Base-by-base conservation (phyloP, 2,888 invertebrate species). In the Poecilobothrus nobilitatus region DNA sequence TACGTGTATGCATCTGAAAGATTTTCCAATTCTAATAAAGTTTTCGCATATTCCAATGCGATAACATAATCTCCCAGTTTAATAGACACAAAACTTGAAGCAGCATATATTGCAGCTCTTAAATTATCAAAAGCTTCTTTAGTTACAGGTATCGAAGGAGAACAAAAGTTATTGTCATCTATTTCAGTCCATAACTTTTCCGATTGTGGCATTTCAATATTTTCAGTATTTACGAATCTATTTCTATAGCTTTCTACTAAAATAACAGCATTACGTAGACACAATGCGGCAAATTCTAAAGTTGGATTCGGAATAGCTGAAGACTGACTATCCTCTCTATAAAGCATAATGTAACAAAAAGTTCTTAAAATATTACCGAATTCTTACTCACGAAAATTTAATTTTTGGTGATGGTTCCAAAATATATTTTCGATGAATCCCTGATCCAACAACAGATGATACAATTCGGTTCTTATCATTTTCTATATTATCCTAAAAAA, bases 281-380 rank as follows among this genome's bases (percentile, higher is more conserved):
- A 96, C 34, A 95, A 82, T 0, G 90, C 89, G 5, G 93, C 95
- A 84, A 96, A 97, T 83, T 95, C 94, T 74, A 97, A 81, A 9
- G 92, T 93, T 8, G 94, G 87, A 67, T 91, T 90, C 21, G 95
- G 95, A 73, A 94, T 91, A 1, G 94, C 94, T 76, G 90, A 91
- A 0, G 92, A 91, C 75, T 91, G 88, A 67, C 88, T 88, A 73
- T 87, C 86, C 10, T 83, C 80, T 73, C 85, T 85, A 72, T 67
- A 78, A 72, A 27, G 5, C 27, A 5, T 27, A 27, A 4, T 27
- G 2, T 27, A 4, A 27, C 5, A 27, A 74, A 21, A 34, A 53
- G 68, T 10, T 37, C n/a, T 4, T 4, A 63, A 66, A 41, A 67
- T 20, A 62, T 22, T 64, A 67, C 61, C 53, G 2, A 22, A 20